phyloP scores from a whole-genome alignment of 2,113 vertebrate genomes.

The Aix galericulata region DNA sequence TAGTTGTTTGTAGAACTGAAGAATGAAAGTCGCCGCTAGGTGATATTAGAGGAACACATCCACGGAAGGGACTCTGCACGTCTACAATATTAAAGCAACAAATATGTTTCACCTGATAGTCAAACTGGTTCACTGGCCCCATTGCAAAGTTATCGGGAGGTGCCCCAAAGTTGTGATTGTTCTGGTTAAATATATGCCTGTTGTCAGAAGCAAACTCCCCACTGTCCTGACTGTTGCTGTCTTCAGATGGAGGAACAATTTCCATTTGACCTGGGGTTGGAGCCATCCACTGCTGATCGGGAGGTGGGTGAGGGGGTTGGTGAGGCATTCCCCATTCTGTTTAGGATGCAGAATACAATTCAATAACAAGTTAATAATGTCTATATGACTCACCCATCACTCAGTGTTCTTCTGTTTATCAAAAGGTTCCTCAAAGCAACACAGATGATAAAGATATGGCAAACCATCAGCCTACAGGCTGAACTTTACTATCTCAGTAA shows the following conservation, averaged over 20 bases:
- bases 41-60: conserved; percentile 75
- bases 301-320: conserved; percentile 91
- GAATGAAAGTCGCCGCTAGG: conserved; percentile 73
- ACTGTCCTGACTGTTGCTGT: conserved; percentile 99
- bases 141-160: conserved; percentile 97
- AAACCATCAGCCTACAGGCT: neutral
- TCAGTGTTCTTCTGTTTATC: neutral
- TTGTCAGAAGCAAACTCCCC: conserved; percentile 92
- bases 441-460: neutral
- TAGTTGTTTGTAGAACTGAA: conserved; percentile 68
- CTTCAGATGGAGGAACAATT: conserved; percentile 93
- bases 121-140: conserved; percentile 98
- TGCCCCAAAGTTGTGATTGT: conserved; percentile 98
- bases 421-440: neutral
- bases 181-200: conserved; percentile 95
- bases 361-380: conserved; percentile 46
- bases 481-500: neutral
- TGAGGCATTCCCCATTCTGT: conserved; percentile 97
- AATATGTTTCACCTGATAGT: conserved; percentile 97
- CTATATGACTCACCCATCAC: neutral
- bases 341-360: conserved; percentile 77
- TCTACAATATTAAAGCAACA: conserved; percentile 81
- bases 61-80: conserved; percentile 73
- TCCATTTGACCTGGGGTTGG: conserved; percentile 94
- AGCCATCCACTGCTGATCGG: conserved; percentile 94